Evolutionary conservation across 2,888 invertebrate genomes (phyloP).

Genomic region (Drymonia ruficornis): DNA sequence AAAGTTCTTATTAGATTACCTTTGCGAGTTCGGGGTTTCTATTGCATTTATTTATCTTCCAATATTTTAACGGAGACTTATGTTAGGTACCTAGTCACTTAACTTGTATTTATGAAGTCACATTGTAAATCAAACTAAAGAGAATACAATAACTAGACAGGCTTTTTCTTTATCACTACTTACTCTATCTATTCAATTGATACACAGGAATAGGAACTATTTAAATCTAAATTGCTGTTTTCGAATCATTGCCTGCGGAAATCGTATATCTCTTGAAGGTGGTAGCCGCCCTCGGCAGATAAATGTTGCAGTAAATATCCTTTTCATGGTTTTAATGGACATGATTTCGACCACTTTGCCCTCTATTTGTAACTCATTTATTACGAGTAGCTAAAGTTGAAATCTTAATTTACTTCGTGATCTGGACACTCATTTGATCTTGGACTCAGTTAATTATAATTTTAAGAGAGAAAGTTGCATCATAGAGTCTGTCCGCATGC

Average conservation of each 20-base stretch:
- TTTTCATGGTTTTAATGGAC: constrained; percentile 48
- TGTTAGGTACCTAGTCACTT: constrained; percentile 8
- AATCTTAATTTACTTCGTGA: not conserved
- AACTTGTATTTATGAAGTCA: not conserved
- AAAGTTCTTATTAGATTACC: constrained; percentile 46
- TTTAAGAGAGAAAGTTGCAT: constrained; percentile 41
- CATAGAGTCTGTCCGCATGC: constrained; percentile 43
- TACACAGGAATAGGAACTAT: constrained; percentile 1
- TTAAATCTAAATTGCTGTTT: constrained; percentile 40
- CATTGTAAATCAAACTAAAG: too few relatives aligned
- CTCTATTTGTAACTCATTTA: constrained; percentile 31
- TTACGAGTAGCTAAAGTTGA: not conserved
- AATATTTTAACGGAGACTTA: constrained; percentile 21
- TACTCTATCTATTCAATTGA: too few relatives aligned
- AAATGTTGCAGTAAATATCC: constrained; percentile 56
- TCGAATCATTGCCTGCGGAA: constrained; percentile 49
- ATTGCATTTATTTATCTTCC: constrained; percentile 25
- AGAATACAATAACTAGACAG: too few relatives aligned
- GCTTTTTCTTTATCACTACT: not conserved
- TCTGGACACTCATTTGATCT: not conserved
- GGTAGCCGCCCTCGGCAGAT: constrained; percentile 45
- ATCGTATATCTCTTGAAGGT: constrained; percentile 51
- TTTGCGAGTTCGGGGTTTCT: constrained; percentile 33
- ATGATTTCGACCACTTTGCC: constrained; percentile 46
- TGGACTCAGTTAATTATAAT: constrained; percentile 36